Evolutionary conservation across 2,113 vertebrate species (phyloP).

Genomic region (Maccullochella peelii): DNA sequence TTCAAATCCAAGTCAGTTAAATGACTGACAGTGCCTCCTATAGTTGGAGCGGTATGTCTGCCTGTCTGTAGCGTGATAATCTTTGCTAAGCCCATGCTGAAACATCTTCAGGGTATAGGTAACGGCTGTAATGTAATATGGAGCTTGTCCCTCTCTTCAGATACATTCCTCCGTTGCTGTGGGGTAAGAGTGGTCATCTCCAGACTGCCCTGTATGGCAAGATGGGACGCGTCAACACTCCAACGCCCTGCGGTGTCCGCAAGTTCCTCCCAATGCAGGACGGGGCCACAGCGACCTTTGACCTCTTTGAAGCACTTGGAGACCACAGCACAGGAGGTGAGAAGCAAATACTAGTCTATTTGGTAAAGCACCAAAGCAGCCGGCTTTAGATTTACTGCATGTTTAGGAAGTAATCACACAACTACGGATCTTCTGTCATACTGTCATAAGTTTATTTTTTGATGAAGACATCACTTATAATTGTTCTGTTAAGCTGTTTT

Average conservation of each 20-base stretch:
- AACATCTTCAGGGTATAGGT: constrained; percentile 8
- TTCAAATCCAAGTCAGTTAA: background rate
- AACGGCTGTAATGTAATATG: constrained; percentile 23
- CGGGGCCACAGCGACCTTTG: constrained; percentile 94
- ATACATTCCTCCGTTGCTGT: constrained; percentile 94
- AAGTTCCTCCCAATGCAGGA: constrained; percentile 94
- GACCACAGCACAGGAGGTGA: constrained; percentile 93
- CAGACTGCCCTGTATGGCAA: constrained; percentile 95
- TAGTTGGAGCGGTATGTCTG: background rate
- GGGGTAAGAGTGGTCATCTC: constrained; percentile 96
- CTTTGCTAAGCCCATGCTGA: constrained; percentile 7
- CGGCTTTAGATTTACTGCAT: background rate
- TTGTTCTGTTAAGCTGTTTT: background rate
- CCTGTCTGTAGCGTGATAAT: background rate
- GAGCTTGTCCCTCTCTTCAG: constrained; percentile 76
- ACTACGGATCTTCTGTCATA: background rate
- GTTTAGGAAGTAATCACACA: constrained; percentile 3
- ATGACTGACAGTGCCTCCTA: background rate
- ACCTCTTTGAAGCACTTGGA: constrained; percentile 91
- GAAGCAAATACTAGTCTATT: constrained; percentile 37
- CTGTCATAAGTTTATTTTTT: background rate
- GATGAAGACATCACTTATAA: background rate
- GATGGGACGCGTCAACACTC: constrained; percentile 93
- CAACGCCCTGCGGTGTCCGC: constrained; percentile 89
- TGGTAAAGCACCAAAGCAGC: background rate